Evolutionary conservation across 2,888 invertebrate species (phyloP).

Genomic region (Lutraria lutraria): DNA sequence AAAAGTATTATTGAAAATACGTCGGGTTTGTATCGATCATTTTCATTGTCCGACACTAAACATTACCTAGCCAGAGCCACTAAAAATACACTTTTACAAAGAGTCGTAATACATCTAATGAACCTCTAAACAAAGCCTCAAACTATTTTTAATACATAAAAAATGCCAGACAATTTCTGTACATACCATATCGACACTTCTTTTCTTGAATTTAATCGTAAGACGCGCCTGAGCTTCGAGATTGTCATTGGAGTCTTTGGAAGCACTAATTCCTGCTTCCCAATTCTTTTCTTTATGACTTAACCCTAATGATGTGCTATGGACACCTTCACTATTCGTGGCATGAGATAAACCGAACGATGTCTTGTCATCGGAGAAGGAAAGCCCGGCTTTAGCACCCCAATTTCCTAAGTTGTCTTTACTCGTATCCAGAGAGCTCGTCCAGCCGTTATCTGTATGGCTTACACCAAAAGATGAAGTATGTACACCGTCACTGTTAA

Average conservation of each 20-base stretch:
- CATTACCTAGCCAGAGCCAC: not conserved
- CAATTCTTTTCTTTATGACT: constrained; percentile 22
- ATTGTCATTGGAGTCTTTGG: not conserved
- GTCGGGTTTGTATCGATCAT: too few species aligned
- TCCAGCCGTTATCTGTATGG: constrained; percentile 7
- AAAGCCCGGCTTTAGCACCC: not conserved
- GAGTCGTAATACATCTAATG: not conserved
- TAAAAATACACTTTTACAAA: not conserved
- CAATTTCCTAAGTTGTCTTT: constrained; percentile 13
- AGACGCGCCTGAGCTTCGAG: not conserved
- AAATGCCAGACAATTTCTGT: not conserved
- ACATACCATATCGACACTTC: constrained; percentile 29
- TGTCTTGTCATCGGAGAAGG: not conserved
- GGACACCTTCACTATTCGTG: not conserved
- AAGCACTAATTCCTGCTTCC: not conserved
- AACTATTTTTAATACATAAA: not conserved
- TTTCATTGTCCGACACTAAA: not conserved
- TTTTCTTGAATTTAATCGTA: constrained; percentile 13
- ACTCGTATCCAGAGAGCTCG: not conserved
- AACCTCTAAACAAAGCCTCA: not conserved
- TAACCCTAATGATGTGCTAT: not conserved
- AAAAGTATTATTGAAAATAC: too few species aligned
- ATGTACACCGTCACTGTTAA: not conserved
- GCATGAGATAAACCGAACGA: not conserved
- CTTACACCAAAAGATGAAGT: not conserved